These are phyloP conservation scores for Magallana gigas DNA, from an alignment of 1,140 invertebrate species.

Conservation along the genomic window DNA sequence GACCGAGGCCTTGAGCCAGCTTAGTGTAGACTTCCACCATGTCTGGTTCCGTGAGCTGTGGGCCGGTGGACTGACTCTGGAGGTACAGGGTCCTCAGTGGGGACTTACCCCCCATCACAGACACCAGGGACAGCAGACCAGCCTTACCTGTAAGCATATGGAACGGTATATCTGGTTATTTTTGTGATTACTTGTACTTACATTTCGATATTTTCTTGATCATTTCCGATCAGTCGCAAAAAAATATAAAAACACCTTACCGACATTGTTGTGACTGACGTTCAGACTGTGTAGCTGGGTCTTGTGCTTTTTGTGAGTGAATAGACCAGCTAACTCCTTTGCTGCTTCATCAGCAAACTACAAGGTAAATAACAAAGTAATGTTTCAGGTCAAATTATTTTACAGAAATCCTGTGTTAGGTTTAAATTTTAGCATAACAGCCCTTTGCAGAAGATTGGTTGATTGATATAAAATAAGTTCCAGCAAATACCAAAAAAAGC, in stretches of 20 bases:
- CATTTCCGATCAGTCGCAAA: not conserved
- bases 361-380: constrained; percentile 31
- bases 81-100: constrained; percentile 63
- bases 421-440: too few species aligned
- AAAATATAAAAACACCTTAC: constrained; percentile 51
- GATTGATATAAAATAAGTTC: too few species aligned
- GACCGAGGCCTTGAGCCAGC: constrained; percentile 58
- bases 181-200: too few species aligned
- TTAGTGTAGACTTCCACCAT: constrained; percentile 64
- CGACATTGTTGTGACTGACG: constrained; percentile 66
- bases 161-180: too few species aligned
- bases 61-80: constrained; percentile 58
- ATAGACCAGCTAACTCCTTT: constrained; percentile 57
- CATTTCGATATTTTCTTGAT: too few species aligned
- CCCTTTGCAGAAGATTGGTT: too few species aligned
- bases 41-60: constrained; percentile 61
- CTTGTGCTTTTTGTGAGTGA: constrained; percentile 61
- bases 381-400: too few species aligned
- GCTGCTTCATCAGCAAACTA: constrained; percentile 64
- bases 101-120: constrained; percentile 60
- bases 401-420: too few species aligned
- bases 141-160: constrained; percentile 61
- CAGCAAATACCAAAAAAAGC: too few species aligned
- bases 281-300: constrained; percentile 71
- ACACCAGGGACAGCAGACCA: constrained; percentile 63